Evolutionary conservation across 2,113 vertebrate genomes (phyloP).

Genomic region (Plecturocebus donacophilus): DNA sequence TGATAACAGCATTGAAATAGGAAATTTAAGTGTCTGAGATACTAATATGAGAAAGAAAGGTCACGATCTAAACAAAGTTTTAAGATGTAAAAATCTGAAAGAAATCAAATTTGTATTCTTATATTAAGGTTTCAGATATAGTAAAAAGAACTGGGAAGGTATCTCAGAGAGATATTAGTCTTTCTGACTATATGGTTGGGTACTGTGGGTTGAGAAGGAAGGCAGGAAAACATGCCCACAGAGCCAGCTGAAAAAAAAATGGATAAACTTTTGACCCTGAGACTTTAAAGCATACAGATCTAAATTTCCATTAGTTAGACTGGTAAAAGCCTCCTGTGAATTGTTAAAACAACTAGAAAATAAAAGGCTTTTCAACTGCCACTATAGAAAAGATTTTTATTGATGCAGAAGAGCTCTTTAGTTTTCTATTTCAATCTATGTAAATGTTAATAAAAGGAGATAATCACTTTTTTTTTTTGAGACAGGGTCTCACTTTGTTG

Average conservation of each 20-base stretch:
- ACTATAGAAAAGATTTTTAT: neutral
- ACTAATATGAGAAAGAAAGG: neutral
- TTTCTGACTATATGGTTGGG: neutral
- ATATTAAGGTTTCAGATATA: neutral
- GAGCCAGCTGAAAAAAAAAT: neutral
- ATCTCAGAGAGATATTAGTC: neutral
- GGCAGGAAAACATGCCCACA: neutral
- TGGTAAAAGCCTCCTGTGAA: neutral
- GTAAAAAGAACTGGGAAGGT: neutral
- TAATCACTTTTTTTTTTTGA: neutral
- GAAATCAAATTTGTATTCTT: neutral
- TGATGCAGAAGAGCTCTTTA: neutral
- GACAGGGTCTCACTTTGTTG: too few species aligned
- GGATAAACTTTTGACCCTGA: constrained; percentile 9
- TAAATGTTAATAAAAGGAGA: constrained; percentile 18
- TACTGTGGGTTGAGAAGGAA: neutral
- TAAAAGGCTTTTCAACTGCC: neutral
- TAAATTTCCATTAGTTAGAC: neutral
- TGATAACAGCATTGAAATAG: neutral
- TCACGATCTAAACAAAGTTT: constrained; percentile 32
- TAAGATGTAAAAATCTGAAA: neutral
- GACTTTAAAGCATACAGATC: constrained; percentile 31
- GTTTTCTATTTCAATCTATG: neutral
- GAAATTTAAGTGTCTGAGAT: neutral
- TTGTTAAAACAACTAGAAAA: neutral